Evolutionary conservation across 2,888 invertebrate species (phyloP).

Genomic region (Lycia hirtaria): DNA sequence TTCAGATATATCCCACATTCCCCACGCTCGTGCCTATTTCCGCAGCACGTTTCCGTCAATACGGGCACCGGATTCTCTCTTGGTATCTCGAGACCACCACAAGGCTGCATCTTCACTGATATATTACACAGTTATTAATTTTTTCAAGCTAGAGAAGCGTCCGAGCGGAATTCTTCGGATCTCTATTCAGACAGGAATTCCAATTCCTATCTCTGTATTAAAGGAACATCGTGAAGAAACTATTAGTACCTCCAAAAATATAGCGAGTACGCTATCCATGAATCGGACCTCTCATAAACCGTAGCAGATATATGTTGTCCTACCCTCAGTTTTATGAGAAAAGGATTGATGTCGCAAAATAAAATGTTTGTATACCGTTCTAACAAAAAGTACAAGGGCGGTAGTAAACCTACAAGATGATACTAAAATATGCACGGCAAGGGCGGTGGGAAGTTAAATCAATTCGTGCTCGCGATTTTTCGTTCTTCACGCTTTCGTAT

Average conservation of each 20-base stretch:
- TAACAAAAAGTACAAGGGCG: constrained; percentile 29
- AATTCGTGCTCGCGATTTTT: constrained; percentile 38
- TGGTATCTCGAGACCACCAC: constrained; percentile 19
- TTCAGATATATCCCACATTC: constrained; percentile 9
- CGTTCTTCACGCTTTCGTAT: constrained; percentile 27
- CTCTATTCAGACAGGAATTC: constrained; percentile 6
- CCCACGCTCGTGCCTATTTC: constrained; percentile 16
- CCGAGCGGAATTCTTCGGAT: constrained; percentile 12
- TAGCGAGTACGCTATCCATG: not conserved
- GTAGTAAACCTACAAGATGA: constrained; percentile 36
- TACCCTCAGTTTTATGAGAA: constrained; percentile 19
- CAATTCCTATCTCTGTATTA: constrained; percentile 25
- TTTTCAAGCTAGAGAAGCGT: constrained; percentile 30
- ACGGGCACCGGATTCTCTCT: constrained; percentile 26
- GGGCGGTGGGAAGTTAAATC: constrained; percentile 38
- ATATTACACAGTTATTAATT: constrained; percentile 41
- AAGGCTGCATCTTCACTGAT: constrained; percentile 34
- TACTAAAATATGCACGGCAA: constrained; percentile 43
- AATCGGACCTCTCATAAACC: constrained; percentile 3
- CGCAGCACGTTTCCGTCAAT: constrained; percentile 17
- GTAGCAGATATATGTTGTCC: not conserved
- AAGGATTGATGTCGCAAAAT: constrained; percentile 38
- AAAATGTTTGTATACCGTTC: constrained; percentile 31
- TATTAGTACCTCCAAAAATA: not conserved
- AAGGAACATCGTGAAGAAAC: not conserved